Conservation (phyloP, 2,797 vertebrate species). For the Notamacropus eugenii region DNA sequence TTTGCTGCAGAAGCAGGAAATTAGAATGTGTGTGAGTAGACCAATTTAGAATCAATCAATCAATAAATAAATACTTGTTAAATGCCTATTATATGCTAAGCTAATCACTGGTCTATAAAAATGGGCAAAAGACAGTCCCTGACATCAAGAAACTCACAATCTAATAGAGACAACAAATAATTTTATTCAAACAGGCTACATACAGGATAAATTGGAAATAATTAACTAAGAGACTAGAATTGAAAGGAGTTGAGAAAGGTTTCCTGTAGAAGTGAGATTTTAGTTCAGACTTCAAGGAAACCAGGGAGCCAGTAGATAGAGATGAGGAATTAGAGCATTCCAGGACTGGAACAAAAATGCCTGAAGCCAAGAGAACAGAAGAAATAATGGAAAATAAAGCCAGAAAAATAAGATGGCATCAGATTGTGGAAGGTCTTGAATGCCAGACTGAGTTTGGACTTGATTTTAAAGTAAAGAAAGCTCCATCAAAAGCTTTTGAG, state of each 20-base stretch:
- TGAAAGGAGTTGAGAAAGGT: neutral
- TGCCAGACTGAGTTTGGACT: neutral
- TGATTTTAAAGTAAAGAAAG: neutral
- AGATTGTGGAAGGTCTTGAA: neutral
- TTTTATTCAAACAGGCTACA: neutral
- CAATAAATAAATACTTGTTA: neutral
- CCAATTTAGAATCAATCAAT: neutral
- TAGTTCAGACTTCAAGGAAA: neutral
- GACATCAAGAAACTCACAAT: neutral
- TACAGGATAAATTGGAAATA: neutral
- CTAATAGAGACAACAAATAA: neutral
- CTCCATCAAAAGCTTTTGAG: neutral
- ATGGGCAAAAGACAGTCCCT: neutral
- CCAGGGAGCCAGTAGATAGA: too few relatives aligned
- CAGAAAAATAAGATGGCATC: neutral
- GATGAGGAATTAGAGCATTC: neutral
- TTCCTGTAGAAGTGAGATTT: neutral
- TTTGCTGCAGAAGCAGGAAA: neutral
- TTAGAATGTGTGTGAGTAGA: neutral
- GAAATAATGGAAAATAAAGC: neutral
- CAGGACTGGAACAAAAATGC: neutral
- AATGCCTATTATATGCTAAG: neutral
- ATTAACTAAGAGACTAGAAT: neutral
- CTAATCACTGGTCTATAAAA: neutral
- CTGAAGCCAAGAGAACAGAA: neutral